These are phyloP conservation scores for Chouioia cunea DNA, from an alignment of 2,888 invertebrate genomes.

Conservation along the genomic window DNA sequence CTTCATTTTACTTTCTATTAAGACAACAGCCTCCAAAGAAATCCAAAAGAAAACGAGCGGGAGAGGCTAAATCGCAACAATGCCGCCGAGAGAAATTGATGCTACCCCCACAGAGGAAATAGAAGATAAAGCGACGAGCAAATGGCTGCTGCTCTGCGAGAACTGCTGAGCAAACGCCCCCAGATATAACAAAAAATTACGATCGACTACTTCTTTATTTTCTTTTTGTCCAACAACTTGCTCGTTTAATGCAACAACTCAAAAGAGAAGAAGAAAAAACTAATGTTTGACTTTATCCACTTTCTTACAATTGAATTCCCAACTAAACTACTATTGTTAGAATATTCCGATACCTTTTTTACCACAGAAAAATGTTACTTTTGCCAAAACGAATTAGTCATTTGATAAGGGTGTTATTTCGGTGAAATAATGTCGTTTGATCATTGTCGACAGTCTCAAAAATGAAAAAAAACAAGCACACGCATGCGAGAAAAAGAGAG, in stretches of 20 bases:
- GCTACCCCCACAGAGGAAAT: slow-evolving; percentile 22
- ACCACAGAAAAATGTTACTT: slow-evolving; percentile 24
- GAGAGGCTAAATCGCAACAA: slow-evolving; percentile 39
- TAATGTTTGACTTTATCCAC: no score
- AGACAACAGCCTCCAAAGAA: slow-evolving; percentile 46
- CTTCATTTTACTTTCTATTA: slow-evolving; percentile 48
- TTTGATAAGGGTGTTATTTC: slow-evolving; percentile 20
- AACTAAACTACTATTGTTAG: slow-evolving; percentile 19
- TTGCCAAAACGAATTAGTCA: slow-evolving; percentile 5
- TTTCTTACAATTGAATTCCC: no score
- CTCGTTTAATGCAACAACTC: no score
- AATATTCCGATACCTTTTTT: slow-evolving; percentile 1
- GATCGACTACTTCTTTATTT: slow-evolving; percentile 6
- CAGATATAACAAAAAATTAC: slow-evolving; percentile 32
- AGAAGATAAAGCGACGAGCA: slow-evolving; percentile 34
- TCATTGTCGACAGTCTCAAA: slow-evolving; percentile 17
- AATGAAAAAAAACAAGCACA: slow-evolving; percentile 27
- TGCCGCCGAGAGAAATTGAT: slow-evolving; percentile 29
- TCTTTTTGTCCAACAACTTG: no score
- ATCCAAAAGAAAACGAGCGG: slow-evolving; percentile 37
- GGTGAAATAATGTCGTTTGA: slow-evolving; percentile 16
- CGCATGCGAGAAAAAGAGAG: neutral
- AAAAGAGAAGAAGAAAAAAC: no score
- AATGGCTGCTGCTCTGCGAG: slow-evolving; percentile 33
- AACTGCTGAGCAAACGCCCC: slow-evolving; percentile 21